Percentiles rank a stretch among this genome's conserved stretches.
Evolutionary conservation across 1,140 invertebrate genomes (phyloP).

Genomic region (Cephus cinctus): DNA sequence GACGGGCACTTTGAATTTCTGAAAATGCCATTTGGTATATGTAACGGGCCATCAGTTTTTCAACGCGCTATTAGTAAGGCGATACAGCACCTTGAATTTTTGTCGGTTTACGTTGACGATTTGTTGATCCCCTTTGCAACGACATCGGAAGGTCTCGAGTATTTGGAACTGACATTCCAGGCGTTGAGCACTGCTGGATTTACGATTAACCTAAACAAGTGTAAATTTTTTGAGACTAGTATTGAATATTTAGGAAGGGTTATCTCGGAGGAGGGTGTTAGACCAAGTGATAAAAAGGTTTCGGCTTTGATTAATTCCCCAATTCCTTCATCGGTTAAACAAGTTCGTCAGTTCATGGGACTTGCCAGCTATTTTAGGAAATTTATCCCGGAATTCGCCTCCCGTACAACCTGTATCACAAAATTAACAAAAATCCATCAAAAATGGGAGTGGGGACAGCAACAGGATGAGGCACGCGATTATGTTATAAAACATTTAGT

Average conservation of each 20-base stretch:
- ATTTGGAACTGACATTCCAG: too few relatives aligned
- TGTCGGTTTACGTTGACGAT: too few relatives aligned
- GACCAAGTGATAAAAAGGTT: background rate
- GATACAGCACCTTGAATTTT: conserved; percentile 2
- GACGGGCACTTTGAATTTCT: conserved; percentile 8
- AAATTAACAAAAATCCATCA: too few relatives aligned
- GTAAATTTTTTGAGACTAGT: background rate
- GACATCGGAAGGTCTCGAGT: too few relatives aligned
- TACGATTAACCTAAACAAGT: too few relatives aligned
- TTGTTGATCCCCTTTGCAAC: too few relatives aligned
- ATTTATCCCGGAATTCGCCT: background rate
- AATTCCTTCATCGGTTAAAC: background rate
- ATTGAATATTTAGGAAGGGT: background rate
- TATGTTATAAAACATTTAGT: too few relatives aligned
- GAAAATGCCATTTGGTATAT: conserved; percentile 12
- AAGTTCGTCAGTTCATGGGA: too few relatives aligned
- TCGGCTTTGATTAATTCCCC: background rate
- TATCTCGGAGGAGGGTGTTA: background rate
- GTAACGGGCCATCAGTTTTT: conserved; percentile 7
- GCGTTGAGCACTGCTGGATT: too few relatives aligned
- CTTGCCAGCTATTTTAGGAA: background rate
- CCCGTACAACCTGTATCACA: too few relatives aligned
- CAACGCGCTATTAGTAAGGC: conserved; percentile 10
- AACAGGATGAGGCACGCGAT: too few relatives aligned
- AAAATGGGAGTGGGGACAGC: too few relatives aligned